Evolutionary conservation across 2,888 invertebrate species (phyloP).

Genomic region (Chrysomela aeneicollis): DNA sequence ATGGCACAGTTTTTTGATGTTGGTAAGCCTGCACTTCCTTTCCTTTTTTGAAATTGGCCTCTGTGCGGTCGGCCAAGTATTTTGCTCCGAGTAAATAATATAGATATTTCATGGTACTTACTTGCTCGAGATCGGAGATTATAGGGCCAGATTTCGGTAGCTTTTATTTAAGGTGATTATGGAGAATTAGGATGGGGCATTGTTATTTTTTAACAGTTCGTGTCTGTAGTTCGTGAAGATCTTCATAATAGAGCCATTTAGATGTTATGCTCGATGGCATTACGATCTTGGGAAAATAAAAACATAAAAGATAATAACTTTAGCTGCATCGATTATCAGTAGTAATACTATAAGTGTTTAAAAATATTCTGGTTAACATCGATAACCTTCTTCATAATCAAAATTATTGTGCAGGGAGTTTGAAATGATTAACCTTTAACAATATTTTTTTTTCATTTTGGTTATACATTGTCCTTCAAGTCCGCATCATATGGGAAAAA

Average conservation of each 20-base stretch:
- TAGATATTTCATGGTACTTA: constrained; percentile 59
- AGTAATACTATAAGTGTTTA: too few relatives aligned
- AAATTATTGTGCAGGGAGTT: too few relatives aligned
- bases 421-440: too few relatives aligned
- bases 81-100: constrained; percentile 56
- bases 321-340: too few relatives aligned
- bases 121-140: constrained; percentile 53
- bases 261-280: constrained; percentile 17
- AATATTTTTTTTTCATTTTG: too few relatives aligned
- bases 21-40: constrained; percentile 42
- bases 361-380: too few relatives aligned
- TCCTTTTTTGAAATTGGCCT: constrained; percentile 47
- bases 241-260: constrained; percentile 19
- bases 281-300: constrained; percentile 5
- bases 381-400: too few relatives aligned
- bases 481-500: too few relatives aligned
- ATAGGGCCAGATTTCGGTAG: constrained; percentile 52
- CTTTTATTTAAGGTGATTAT: constrained; percentile 55
- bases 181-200: constrained; percentile 39
- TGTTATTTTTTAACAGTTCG: constrained; percentile 34
- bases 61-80: constrained; percentile 52
- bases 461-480: too few relatives aligned
- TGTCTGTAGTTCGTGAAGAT: constrained; percentile 15
- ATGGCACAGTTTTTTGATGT: constrained; percentile 42
- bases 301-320: neutral